These are phyloP conservation scores for Phrynosoma platyrhinos DNA, from an alignment of 2,113 vertebrate genomes.

Conservation along the genomic window DNA sequence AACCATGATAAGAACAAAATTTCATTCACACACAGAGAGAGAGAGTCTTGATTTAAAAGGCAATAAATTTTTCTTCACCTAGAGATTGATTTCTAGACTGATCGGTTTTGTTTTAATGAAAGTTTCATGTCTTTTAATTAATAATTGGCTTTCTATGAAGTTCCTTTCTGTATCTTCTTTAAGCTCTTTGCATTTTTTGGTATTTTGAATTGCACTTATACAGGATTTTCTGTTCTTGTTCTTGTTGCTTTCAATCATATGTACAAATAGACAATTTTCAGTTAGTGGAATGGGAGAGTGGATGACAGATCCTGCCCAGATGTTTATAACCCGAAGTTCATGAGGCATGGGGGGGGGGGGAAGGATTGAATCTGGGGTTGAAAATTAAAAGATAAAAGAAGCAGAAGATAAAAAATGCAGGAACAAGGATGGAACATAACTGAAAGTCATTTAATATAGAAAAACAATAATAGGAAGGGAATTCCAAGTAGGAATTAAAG, in stretches of 20 bases:
- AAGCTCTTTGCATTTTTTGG: neutral
- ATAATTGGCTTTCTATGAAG: constrained; percentile 24
- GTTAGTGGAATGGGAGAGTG: neutral
- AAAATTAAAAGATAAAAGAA: neutral
- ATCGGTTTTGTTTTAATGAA: constrained; percentile 48
- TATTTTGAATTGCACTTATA: neutral
- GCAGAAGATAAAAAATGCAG: neutral
- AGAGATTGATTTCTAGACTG: constrained; percentile 31
- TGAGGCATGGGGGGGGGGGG: neutral
- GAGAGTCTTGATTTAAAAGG: constrained; percentile 52
- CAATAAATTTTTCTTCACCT: constrained; percentile 62
- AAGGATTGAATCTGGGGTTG: too few relatives aligned
- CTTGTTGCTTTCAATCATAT: neutral
- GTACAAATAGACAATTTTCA: neutral
- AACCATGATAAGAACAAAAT: constrained; percentile 27
- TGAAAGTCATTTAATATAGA: neutral
- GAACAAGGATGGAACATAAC: neutral
- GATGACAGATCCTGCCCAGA: neutral
- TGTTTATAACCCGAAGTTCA: neutral
- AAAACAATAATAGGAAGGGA: neutral
- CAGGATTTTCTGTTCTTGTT: neutral
- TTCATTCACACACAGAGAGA: neutral
- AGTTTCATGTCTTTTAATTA: constrained; percentile 1
- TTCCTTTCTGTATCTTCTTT: constrained; percentile 23
- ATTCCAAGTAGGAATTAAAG: neutral